Evolutionary conservation across 2,797 vertebrate genomes (phyloP).

Genomic region (Siniperca scherzeri): DNA sequence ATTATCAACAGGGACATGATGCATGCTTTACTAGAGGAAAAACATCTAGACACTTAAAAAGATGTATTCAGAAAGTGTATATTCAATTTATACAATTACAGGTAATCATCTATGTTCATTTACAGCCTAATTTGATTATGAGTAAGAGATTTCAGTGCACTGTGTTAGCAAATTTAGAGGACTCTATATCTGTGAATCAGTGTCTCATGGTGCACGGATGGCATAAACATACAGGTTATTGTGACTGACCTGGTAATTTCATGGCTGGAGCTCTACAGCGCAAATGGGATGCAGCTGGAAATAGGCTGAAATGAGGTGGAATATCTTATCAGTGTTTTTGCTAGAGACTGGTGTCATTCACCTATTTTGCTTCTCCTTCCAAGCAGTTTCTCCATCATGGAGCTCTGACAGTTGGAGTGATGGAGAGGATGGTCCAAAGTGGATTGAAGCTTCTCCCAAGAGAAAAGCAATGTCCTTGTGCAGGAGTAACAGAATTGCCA

Average conservation of each 20-base stretch:
- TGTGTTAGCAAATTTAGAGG: not conserved
- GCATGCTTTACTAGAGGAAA: not conserved
- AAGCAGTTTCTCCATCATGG: not conserved
- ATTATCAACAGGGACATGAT: not conserved
- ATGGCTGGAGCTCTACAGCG: not conserved
- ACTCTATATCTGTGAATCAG: not conserved
- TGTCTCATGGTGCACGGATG: not conserved
- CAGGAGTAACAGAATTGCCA: not conserved
- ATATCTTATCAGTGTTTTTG: conserved; percentile 10
- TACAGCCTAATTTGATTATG: not conserved
- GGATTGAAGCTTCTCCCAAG: conserved; percentile 32
- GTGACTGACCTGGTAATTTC: conserved; percentile 28
- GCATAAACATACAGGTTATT: conserved; percentile 5
- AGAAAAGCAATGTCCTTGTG: conserved; percentile 32
- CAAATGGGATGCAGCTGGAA: not conserved
- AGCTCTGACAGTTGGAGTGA: conserved; percentile 34
- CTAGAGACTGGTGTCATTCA: not conserved
- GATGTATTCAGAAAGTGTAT: not conserved
- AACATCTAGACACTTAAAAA: not conserved
- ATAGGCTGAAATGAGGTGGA: conserved; percentile 13
- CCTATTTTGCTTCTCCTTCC: not conserved
- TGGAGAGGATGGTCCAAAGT: conserved; percentile 17
- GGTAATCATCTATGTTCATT: not conserved
- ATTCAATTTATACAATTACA: not conserved
- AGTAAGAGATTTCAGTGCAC: not conserved